These are phyloP conservation scores for Carollia perspicillata DNA, from an alignment of 2,113 vertebrate genomes.

Conservation along the genomic window DNA sequence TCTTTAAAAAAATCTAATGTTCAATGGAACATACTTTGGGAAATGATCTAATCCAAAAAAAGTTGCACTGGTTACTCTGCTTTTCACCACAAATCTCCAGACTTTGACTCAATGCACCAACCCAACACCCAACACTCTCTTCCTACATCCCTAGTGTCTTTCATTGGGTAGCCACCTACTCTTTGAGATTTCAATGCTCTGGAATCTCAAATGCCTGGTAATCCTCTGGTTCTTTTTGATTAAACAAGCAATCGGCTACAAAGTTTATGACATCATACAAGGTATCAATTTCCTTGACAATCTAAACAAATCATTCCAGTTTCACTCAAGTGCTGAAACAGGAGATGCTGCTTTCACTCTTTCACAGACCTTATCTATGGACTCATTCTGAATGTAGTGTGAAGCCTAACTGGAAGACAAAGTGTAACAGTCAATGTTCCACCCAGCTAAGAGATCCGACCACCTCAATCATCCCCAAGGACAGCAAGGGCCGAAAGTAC, in stretches of 20 bases:
- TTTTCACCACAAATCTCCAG: conserved; percentile 2
- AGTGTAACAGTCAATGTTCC: neutral
- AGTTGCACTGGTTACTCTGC: neutral
- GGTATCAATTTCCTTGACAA: neutral
- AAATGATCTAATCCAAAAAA: conserved; percentile 11
- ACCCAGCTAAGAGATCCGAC: neutral
- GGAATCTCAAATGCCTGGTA: neutral
- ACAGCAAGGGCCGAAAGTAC: neutral
- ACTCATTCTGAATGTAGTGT: neutral
- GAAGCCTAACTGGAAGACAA: neutral
- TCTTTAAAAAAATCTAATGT: neutral
- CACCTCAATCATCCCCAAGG: neutral
- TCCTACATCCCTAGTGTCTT: neutral
- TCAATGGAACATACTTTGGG: neutral
- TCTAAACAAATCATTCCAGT: conserved; percentile 33
- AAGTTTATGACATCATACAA: conserved; percentile 39
- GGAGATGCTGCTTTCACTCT: neutral
- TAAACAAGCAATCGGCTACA: conserved; percentile 42
- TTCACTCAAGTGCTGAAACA: neutral
- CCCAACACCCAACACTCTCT: neutral
- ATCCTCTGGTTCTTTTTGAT: neutral
- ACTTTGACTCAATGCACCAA: neutral
- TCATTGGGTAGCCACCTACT: neutral
- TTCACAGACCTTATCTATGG: neutral
- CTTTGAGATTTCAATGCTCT: neutral